Percentiles rank a stretch among this genome's conserved stretches.
phyloP scores from a whole-genome alignment of 2,888 invertebrate genomes.

The Phorcus lineatus region DNA sequence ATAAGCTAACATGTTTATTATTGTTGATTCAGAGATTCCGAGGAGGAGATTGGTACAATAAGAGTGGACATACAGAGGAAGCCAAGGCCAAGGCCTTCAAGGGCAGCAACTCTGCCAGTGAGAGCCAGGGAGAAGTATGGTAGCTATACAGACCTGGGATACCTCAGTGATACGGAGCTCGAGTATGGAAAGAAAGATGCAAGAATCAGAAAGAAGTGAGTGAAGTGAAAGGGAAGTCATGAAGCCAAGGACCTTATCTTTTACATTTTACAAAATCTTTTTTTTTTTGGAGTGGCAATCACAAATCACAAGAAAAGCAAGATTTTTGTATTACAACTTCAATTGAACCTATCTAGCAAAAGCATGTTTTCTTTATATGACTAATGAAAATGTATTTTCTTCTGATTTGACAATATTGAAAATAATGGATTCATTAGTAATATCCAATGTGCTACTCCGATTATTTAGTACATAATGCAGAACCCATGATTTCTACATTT shows the following conservation, averaged over 20 bases:
- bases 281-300: neutral
- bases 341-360: no score
- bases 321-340: no score
- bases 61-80: neutral
- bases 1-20: no score
- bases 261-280: no score
- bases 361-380: no score
- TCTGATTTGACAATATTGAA: no score
- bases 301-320: no score
- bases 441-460: no score
- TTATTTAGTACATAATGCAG: no score
- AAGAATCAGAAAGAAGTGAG: conserved; percentile 20
- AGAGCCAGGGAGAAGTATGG: conserved; percentile 8
- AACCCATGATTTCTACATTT: no score
- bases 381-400: no score
- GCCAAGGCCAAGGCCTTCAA: neutral
- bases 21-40: neutral
- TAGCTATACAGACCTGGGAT: conserved; percentile 19
- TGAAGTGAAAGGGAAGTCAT: neutral
- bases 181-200: neutral
- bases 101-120: neutral
- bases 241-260: neutral
- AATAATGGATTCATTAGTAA: no score
- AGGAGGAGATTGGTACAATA: neutral
- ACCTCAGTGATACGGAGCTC: conserved; percentile 17